Conservation (phyloP, 92 coral and sea anemone species). For the Parazoanthus atlanticus region DNA sequence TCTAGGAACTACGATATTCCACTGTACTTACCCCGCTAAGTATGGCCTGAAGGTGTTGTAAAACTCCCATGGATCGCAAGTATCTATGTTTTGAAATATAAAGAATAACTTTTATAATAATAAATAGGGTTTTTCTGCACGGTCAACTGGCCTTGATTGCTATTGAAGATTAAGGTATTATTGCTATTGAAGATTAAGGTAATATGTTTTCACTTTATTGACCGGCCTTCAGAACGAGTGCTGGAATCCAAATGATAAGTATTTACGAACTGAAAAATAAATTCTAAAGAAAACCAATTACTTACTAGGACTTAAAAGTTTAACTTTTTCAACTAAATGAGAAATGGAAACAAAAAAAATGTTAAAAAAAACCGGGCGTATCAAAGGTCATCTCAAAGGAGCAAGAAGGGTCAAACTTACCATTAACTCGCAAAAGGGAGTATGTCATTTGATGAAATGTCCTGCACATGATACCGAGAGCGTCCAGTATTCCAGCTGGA, state of each 20-base stretch:
- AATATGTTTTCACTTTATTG: no score
- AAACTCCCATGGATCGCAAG: constrained; percentile 82
- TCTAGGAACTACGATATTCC: not conserved
- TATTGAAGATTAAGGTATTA: no score
- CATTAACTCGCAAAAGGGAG: constrained; percentile 58
- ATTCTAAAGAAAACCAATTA: not conserved
- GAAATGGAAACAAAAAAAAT: not conserved
- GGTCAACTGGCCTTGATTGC: not conserved
- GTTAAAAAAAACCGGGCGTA: no score
- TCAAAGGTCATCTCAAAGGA: not conserved
- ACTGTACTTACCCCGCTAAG: constrained; percentile 73
- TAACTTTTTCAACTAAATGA: not conserved
- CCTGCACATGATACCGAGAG: constrained; percentile 44
- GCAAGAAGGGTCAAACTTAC: constrained; percentile 31
- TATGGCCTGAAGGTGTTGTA: constrained; percentile 59
- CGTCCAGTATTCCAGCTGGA: constrained; percentile 29
- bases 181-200: not conserved
- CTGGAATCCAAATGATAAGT: not conserved
- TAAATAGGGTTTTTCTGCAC: not conserved
- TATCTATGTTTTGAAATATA: constrained; percentile 42
- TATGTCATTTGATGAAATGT: constrained; percentile 51
- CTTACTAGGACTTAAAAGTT: not conserved
- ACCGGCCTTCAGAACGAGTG: not conserved
- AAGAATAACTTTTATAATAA: not conserved
- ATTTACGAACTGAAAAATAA: not conserved